These are phyloP conservation scores for Pristionchus maxplancki DNA, from an alignment of 2,888 invertebrate species.

Conservation along the genomic window DNA sequence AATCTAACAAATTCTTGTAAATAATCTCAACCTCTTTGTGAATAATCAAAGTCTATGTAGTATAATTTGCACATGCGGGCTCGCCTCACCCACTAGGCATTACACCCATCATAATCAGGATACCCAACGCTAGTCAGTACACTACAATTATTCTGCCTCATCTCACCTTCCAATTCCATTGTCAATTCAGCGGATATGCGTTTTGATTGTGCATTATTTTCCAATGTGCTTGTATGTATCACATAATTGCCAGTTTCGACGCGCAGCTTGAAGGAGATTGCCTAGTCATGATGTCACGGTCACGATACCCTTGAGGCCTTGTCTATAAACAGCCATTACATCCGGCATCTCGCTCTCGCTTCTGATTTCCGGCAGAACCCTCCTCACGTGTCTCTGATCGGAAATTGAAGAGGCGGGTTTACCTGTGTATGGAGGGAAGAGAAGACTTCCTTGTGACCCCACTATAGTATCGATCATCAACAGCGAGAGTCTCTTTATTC, in stretches of 20 bases:
- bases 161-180: background rate
- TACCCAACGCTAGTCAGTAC: background rate
- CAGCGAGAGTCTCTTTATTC: slow-evolving; percentile 36
- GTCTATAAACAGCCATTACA: background rate
- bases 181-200: slow-evolving; percentile 11
- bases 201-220: slow-evolving; percentile 22
- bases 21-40: background rate
- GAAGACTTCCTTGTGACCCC: background rate
- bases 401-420: slow-evolving; percentile 8
- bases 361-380: slow-evolving; percentile 6
- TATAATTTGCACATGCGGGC: background rate
- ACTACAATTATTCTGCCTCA: background rate
- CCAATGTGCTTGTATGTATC: background rate
- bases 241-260: slow-evolving; percentile 20
- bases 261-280: background rate
- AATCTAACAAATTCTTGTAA: background rate
- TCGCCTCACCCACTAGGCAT: background rate
- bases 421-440: background rate
- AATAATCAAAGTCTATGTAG: background rate
- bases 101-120: background rate
- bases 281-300: slow-evolving; percentile 8
- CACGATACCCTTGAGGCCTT: background rate
- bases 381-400: slow-evolving; percentile 17
- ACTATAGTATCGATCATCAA: slow-evolving; percentile 8
- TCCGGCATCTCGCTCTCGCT: background rate